Conservation (phyloP, 2,113 vertebrate genomes). For the Phrynosoma blainvillii region DNA sequence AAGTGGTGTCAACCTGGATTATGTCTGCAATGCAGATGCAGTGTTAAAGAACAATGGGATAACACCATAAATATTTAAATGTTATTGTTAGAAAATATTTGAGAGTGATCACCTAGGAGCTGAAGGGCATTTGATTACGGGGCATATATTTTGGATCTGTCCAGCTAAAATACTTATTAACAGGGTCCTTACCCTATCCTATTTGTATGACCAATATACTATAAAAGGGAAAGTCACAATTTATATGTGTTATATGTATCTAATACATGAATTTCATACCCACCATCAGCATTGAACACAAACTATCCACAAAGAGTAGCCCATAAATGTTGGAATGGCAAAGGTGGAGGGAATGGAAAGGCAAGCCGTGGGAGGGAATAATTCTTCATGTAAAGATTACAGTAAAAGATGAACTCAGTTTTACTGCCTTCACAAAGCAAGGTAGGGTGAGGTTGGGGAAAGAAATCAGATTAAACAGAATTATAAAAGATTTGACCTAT, state of each 20-base stretch:
- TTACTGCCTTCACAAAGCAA: not conserved
- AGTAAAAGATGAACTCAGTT: not conserved
- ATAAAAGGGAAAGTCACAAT: not conserved
- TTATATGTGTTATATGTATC: not conserved
- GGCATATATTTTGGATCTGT: not conserved
- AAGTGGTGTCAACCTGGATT: too few species aligned
- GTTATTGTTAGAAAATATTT: not conserved
- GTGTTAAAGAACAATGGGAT: too few species aligned
- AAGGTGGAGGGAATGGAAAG: not conserved
- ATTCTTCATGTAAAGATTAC: not conserved
- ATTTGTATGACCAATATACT: not conserved
- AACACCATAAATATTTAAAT: not conserved
- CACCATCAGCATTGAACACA: not conserved
- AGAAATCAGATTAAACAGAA: not conserved
- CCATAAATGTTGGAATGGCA: not conserved
- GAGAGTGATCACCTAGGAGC: not conserved
- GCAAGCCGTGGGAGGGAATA: not conserved
- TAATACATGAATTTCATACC: not conserved
- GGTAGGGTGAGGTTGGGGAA: not conserved
- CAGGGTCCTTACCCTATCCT: not conserved
- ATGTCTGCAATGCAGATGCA: too few species aligned
- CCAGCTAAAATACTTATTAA: not conserved
- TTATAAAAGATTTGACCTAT: not conserved
- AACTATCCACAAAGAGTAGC: not conserved
- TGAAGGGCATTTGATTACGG: not conserved